phyloP scores from a whole-genome alignment of 35 echinoderm and acorn worm genomes.

The Ptychodera flava region DNA sequence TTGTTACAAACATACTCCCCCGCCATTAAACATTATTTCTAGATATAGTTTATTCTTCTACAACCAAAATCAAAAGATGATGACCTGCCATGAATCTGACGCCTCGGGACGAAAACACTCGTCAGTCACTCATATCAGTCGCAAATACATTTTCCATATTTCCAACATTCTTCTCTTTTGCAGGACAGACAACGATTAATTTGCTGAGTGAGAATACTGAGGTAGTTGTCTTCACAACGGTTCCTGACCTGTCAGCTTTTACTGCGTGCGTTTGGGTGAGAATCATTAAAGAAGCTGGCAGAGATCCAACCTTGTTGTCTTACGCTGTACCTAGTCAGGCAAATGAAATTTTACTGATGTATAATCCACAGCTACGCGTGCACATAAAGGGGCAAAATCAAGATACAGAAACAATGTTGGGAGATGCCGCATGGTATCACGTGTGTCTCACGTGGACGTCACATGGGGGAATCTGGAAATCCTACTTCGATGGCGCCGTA shows the following conservation, averaged over 20 bases:
- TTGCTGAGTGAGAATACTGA: background rate
- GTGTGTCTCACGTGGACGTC: background rate
- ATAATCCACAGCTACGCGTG: background rate
- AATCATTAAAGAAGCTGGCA: background rate
- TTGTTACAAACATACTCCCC: no score
- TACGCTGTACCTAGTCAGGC: background rate
- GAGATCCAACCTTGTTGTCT: background rate
- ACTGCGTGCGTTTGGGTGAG: background rate
- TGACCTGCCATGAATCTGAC: no score
- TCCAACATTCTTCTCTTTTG: no score
- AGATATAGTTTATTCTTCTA: no score
- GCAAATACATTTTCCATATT: no score
- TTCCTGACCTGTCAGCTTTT: background rate
- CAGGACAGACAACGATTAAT: no score
- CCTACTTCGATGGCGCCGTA: background rate
- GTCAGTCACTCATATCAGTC: no score
- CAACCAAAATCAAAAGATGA: no score
- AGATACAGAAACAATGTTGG: background rate
- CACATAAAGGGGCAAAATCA: background rate
- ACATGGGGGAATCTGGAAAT: background rate
- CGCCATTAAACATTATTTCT: no score
- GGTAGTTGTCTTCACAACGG: background rate
- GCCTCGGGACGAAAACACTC: no score
- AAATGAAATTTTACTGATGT: background rate
- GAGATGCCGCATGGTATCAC: background rate